A percentile compares a stretch with the other conserved stretches of the same genome.
phyloP scores from a whole-genome alignment of 2,113 vertebrate genomes.

The Spilogale gracilis region DNA sequence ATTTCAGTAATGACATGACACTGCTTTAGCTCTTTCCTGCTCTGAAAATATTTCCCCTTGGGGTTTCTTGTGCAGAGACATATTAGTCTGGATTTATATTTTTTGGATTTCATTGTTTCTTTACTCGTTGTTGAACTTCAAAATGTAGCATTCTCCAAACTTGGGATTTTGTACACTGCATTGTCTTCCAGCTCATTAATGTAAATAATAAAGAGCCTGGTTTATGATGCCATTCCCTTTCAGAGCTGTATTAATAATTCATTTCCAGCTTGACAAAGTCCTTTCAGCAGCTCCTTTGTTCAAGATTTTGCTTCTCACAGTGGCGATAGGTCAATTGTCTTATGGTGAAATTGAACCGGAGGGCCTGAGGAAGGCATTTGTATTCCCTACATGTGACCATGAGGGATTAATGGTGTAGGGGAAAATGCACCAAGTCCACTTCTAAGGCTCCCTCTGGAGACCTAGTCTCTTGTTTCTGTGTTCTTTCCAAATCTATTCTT shows the following conservation, averaged over 20 bases:
- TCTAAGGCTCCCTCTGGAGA: conserved; percentile 71
- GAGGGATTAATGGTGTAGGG: conserved; percentile 56
- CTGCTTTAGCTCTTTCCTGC: conserved; percentile 26
- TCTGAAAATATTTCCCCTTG: conserved; percentile 60
- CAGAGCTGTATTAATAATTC: conserved; percentile 81
- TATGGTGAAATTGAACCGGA: conserved; percentile 77
- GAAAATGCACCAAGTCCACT: conserved; percentile 52
- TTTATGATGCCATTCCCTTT: conserved; percentile 62
- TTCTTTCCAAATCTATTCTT: conserved; percentile 70
- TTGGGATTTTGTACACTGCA: conserved; percentile 72
- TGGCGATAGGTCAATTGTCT: conserved; percentile 77
- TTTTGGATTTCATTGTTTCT: conserved; percentile 70
- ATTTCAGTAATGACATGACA: conserved; percentile 75
- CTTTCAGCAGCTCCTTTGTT: conserved; percentile 79
- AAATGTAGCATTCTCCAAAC: conserved; percentile 70
- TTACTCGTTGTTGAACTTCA: conserved; percentile 65
- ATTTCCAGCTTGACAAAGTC: conserved; percentile 79
- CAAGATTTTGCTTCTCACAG: conserved; percentile 69
- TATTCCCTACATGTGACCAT: conserved; percentile 67
- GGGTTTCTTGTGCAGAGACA: conserved; percentile 59
- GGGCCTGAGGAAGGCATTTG: conserved; percentile 64
- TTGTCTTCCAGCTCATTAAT: conserved; percentile 81
- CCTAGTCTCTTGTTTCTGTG: conserved; percentile 52
- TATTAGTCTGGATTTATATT: conserved; percentile 68
- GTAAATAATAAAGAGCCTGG: conserved; percentile 78